A percentile compares a stretch with the other conserved stretches of the same genome.
These are phyloP conservation scores for Phyllotreta striolata DNA, from an alignment of 2,888 invertebrate species.

Conservation along the genomic window DNA sequence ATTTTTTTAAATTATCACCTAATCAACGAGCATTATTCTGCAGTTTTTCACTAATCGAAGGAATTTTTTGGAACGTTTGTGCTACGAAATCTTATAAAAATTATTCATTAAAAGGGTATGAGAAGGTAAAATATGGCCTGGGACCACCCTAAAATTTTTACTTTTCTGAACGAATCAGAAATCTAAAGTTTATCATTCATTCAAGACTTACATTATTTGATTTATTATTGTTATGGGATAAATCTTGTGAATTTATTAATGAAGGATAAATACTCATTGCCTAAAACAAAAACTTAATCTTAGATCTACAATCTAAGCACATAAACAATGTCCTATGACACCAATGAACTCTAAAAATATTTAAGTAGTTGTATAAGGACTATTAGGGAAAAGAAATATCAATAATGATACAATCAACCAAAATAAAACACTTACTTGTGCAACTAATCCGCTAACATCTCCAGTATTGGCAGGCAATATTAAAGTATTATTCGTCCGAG, in stretches of 20 bases:
- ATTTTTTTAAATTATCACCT: conserved; percentile 1
- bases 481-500: conserved; percentile 92
- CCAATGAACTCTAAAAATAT: no score
- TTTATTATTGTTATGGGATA: not conserved
- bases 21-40: not conserved
- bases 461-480: conserved; percentile 92
- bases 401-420: not conserved
- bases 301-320: not conserved
- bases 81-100: no score
- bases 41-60: not conserved
- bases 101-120: no score
- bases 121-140: no score
- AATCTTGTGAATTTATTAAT: not conserved
- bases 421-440: conserved; percentile 68
- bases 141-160: no score
- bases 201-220: conserved; percentile 3
- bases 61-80: no score
- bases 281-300: not conserved
- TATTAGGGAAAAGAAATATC: not conserved
- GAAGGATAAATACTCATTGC: conserved; percentile 3
- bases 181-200: not conserved
- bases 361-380: not conserved
- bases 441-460: conserved; percentile 79
- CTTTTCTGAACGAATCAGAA: not conserved
- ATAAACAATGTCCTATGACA: no score